These are phyloP conservation scores for Drosophila maculinotata DNA, from an alignment of 2,888 invertebrate species.

Conservation along the genomic window DNA sequence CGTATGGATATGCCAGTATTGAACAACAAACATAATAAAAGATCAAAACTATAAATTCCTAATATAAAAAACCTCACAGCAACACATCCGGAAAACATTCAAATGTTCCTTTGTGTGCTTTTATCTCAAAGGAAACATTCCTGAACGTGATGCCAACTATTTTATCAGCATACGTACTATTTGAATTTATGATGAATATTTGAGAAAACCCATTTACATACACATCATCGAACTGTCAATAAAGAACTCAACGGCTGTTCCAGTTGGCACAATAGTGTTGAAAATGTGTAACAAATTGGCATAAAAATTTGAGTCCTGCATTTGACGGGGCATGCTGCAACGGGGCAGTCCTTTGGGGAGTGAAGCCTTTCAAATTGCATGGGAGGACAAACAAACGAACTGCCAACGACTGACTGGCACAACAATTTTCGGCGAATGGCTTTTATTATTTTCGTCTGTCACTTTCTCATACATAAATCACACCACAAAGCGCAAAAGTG, in stretches of 20 bases:
- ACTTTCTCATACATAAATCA: conserved; percentile 72
- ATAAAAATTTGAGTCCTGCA: conserved; percentile 43
- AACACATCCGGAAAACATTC: no score
- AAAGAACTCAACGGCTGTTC: conserved; percentile 39
- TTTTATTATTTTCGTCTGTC: conserved; percentile 67
- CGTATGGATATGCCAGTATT: neutral
- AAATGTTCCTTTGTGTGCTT: no score
- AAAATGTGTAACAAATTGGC: conserved; percentile 57
- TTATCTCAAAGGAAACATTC: neutral
- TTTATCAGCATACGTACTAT: neutral
- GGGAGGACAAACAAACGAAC: conserved; percentile 5
- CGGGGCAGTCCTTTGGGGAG: neutral
- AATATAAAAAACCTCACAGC: no score
- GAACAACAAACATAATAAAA: no score
- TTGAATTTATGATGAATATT: neutral
- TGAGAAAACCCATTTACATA: conserved; percentile 1
- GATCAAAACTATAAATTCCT: no score
- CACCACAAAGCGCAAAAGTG: conserved; percentile 35
- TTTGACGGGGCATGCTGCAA: conserved; percentile 40
- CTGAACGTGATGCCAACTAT: conserved; percentile 2
- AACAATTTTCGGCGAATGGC: conserved; percentile 57
- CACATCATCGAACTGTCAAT: conserved; percentile 43
- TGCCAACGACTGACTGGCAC: conserved; percentile 34
- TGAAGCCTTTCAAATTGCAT: conserved; percentile 28
- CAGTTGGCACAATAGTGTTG: conserved; percentile 62